Base-by-base conservation (phyloP, 2,888 invertebrate genomes). In the Leptopterna dolabrata region DNA sequence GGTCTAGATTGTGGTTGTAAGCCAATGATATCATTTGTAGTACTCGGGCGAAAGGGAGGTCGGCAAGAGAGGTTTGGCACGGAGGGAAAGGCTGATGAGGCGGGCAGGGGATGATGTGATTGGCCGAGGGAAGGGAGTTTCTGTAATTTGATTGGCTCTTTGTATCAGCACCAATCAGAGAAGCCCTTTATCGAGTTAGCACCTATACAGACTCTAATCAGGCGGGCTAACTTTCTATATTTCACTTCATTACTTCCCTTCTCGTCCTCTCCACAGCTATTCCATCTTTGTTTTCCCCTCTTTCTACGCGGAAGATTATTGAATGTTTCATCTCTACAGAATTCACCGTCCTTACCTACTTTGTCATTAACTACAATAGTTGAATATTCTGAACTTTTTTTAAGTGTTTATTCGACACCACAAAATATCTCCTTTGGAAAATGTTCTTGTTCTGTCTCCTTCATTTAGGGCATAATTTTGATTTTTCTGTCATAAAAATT, bases 161-260 rank as follows among this genome's bases (percentile, higher is more conserved):
- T 87, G 86, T 87, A 87, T 87, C 86, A 87, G 86, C 85, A 85
- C 86, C 86, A 87, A 87, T 87, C 86, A 87, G 86, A 80, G 86
- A 36, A 78, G 45, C 86, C 80, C 80, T 78, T 87, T 87, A 87
- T 87, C 86, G 70, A 78, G 86, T 87, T 87, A 87, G 80, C 86
- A 80, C 80, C 86, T 85, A n/a, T n/a, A 87, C 80, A 55, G 80
- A 78, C 86, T 78, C 78, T 87, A 87, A 87, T 87, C 86, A 87
- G 70, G 80, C 27, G 70, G 36, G 78, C 78, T 87, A 87, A 87
- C 86, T 87, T 87, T 87, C 86, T 87, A 87, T 87, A 87, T 87
- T 87, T 80, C 80, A 87, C 86, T 87, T 87, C 80, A 80, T 87
- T 87, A 87, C 86, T 45, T 55, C 70, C 27, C 83, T 43, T 27